Conservation (phyloP, 2,113 vertebrate genomes). For the Herpetotheres cachinnans region DNA sequence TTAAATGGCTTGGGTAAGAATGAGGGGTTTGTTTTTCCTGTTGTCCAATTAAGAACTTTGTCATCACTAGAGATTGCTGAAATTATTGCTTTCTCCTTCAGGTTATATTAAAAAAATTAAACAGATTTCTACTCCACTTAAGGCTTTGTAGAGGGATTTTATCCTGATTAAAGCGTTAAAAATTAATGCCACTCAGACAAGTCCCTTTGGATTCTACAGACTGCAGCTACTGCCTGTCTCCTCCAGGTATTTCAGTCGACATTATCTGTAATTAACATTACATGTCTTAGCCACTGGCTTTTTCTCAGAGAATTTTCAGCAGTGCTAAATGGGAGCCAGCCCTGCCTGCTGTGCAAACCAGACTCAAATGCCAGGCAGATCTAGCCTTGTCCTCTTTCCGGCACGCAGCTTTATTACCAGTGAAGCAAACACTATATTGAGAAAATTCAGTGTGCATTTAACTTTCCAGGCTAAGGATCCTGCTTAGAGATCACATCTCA, state of each 20-base stretch:
- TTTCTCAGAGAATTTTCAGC: background rate
- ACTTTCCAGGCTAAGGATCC: background rate
- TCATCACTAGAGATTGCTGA: background rate
- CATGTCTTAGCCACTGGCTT: background rate
- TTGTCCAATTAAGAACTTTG: background rate
- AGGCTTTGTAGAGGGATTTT: constrained; percentile 33
- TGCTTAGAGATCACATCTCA: background rate
- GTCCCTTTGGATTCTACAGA: constrained; percentile 19
- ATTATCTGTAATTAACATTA: constrained; percentile 37
- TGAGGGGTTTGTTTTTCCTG: background rate
- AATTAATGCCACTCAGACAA: constrained; percentile 37
- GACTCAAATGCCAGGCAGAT: background rate
- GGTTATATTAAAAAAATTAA: constrained; percentile 39
- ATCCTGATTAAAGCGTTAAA: constrained; percentile 52
- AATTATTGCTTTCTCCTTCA: constrained; percentile 12
- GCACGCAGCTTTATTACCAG: background rate
- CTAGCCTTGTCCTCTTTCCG: background rate
- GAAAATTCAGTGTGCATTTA: background rate
- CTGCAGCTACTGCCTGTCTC: background rate
- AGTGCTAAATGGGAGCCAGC: background rate
- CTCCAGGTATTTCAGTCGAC: constrained; percentile 11
- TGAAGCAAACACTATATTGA: background rate
- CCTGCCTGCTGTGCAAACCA: background rate
- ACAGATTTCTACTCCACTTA: background rate
- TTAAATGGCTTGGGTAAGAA: background rate